Evolutionary conservation across 2,888 invertebrate species (phyloP), one percentile per base, ranked within the genome.

Genomic region (Elmis aenea): DNA sequence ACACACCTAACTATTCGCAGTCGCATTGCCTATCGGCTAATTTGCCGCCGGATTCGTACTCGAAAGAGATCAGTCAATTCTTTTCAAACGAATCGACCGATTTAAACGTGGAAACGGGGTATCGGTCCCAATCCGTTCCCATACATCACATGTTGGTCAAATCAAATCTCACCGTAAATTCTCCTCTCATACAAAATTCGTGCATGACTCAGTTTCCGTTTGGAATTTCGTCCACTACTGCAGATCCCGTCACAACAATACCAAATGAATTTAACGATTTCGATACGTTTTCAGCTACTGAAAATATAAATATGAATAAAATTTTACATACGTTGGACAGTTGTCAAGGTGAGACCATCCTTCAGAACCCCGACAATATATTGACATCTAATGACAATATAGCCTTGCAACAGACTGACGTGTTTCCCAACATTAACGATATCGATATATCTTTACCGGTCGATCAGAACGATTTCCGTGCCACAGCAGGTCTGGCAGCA

Each of bases 101-200:
- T 12, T 38, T 50, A 6, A 53, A 45, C 33, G 34, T 52, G 35
- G 41, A 54, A 26, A 47, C 39, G 12, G 27, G 46, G 13, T 66
- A 61, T 42, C 72, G 89, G 32, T 88, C 88, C 4, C 88, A 87
- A 54, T 88, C 88, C 8, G 89, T 87, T 28, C 89, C 89, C 0
- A 64, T 85, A 11, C 79, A 79, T 54, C 74, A 75, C 43, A 78
- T 76, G 60, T 59, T 51, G 57, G 61, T 39, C 10, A 44, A 44
- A 37, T 30, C 40, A 15, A 33, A 32, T 26, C 16, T 27, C 58
- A 58, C n/a, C 8, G 52, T 68, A 3, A 61, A 65, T 47, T 66
- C 65, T 8, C 64, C 66, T 6, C 38, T 47, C 11, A 34, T 41
- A 25, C 48, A 42, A 26, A 45, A 44, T 39, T 34, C 33, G 12